phyloP scores from a whole-genome alignment of 1,140 invertebrate species.

The Cyclargus thomasi region DNA sequence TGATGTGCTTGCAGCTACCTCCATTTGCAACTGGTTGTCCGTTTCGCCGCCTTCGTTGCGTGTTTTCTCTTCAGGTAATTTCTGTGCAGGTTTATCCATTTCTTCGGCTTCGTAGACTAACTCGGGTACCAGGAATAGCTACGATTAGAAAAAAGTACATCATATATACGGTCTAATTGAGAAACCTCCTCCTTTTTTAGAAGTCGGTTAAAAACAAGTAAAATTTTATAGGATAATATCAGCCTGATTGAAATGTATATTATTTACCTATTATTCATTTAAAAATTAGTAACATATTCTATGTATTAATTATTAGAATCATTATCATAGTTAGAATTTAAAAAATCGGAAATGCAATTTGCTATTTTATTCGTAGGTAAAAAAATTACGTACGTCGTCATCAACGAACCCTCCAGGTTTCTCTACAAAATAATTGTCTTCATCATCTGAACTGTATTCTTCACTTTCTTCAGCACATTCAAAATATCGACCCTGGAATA shows the following conservation, averaged over 20 bases:
- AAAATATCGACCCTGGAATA: slow-evolving; percentile 32
- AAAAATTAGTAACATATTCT: no score
- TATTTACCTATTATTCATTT: no score
- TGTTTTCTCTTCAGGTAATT: slow-evolving; percentile 18
- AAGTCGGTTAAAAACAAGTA: no score
- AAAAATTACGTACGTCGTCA: slow-evolving; percentile 20
- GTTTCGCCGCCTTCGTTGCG: slow-evolving; percentile 20
- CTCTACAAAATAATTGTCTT: slow-evolving; percentile 18
- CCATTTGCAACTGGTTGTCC: slow-evolving; percentile 41
- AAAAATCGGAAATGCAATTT: no score
- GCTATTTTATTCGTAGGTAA: no score
- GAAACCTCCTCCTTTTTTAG: no score
- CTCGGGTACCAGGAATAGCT: background rate
- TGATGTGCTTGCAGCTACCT: slow-evolving; percentile 58
- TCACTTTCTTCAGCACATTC: slow-evolving; percentile 32
- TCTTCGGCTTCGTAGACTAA: background rate
- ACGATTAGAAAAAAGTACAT: background rate
- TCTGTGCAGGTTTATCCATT: background rate
- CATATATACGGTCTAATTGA: no score
- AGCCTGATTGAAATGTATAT: no score
- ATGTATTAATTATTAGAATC: no score
- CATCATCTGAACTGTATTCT: slow-evolving; percentile 31
- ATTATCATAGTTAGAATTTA: no score
- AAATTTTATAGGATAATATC: no score
- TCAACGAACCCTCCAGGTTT: slow-evolving; percentile 18